Percentiles rank a stretch among this genome's conserved stretches.
Evolutionary conservation across 2,888 invertebrate genomes (phyloP).

Genomic region (Drosophila parthenogenetica): DNA sequence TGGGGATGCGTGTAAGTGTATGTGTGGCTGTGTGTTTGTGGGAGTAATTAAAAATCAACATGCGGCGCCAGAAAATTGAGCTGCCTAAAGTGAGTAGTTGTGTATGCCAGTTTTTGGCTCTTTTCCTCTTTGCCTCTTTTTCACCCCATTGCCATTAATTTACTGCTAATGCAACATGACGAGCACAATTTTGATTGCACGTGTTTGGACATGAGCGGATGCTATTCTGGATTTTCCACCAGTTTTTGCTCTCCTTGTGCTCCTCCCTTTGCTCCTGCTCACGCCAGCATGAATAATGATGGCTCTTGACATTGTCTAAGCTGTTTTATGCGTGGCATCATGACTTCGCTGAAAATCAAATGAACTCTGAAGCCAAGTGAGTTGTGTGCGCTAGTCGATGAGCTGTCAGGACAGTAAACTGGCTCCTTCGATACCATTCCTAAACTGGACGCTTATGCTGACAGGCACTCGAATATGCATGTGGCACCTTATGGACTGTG

Average conservation of each 20-base stretch:
- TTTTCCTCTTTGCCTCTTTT: neutral
- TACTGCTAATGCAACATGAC: constrained; percentile 62
- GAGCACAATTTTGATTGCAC: constrained; percentile 52
- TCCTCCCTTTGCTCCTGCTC: constrained; percentile 11
- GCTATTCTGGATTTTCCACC: no score
- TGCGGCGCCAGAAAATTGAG: constrained; percentile 57
- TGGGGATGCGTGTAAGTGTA: constrained; percentile 18
- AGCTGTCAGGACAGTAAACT: constrained; percentile 32
- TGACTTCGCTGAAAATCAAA: constrained; percentile 73
- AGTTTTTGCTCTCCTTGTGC: neutral
- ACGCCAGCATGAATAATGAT: constrained; percentile 73
- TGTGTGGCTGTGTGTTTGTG: constrained; percentile 11
- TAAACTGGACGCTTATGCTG: constrained; percentile 45
- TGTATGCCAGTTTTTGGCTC: neutral
- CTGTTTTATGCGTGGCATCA: constrained; percentile 76
- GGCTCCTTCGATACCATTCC: constrained; percentile 1
- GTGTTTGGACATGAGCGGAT: constrained; percentile 32
- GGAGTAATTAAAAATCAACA: constrained; percentile 76
- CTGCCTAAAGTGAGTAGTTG: constrained; percentile 29
- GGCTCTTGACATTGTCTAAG: constrained; percentile 79
- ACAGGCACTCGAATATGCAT: constrained; percentile 64
- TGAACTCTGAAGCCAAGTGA: constrained; percentile 34
- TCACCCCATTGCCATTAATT: constrained; percentile 40
- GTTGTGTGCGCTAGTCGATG: constrained; percentile 36
- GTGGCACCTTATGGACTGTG: constrained; percentile 38